Conservation (phyloP, 2,113 vertebrate genomes). For the Epinephelus lanceolatus region DNA sequence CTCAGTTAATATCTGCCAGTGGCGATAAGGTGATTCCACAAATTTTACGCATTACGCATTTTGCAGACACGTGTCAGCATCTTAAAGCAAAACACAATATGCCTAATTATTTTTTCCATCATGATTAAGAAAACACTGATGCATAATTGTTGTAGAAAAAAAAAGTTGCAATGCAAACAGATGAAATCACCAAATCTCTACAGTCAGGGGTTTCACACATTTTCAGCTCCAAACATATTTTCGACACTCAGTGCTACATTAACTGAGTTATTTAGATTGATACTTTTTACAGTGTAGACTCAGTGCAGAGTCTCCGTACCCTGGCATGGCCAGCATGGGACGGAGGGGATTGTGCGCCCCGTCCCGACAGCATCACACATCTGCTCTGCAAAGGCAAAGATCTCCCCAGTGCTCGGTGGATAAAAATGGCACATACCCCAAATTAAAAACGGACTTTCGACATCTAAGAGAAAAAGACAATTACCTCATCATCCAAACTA, state of each 20-base stretch:
- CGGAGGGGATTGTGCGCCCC: conserved; percentile 76
- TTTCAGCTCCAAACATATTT: background rate
- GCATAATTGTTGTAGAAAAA: background rate
- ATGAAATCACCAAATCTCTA: background rate
- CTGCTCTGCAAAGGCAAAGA: conserved; percentile 47
- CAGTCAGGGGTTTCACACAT: background rate
- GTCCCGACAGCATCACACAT: conserved; percentile 78
- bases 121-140: background rate
- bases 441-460: background rate
- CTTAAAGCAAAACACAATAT: background rate
- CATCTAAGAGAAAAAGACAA: background rate
- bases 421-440: background rate
- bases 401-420: conserved; percentile 14
- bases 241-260: background rate
- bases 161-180: background rate
- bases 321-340: conserved; percentile 49
- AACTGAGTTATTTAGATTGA: conserved; percentile 17
- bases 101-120: background rate
- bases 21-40: background rate
- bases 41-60: background rate
- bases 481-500: background rate
- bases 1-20: background rate
- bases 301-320: conserved; percentile 23
- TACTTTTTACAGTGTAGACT: conserved; percentile 71
- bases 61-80: background rate